A percentile compares a stretch with the other conserved stretches of the same genome.
Conservation (phyloP, 2,113 vertebrate genomes). For the Mesitornis unicolor region DNA sequence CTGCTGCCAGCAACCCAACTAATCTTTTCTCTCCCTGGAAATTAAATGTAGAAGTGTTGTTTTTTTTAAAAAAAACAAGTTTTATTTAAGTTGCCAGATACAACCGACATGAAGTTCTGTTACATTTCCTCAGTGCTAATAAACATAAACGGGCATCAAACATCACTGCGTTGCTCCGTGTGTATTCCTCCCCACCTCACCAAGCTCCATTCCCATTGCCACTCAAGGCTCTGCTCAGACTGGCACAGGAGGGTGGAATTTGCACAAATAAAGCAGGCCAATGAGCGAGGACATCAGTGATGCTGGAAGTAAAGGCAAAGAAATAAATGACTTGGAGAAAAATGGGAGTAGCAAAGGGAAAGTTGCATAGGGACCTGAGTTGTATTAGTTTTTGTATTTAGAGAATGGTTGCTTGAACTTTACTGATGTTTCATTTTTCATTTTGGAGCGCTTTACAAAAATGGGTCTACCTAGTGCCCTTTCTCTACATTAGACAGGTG, state of each 20-base stretch:
- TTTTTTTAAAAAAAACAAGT: not conserved
- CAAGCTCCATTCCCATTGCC: not conserved
- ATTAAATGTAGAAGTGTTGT: not conserved
- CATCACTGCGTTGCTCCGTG: not conserved
- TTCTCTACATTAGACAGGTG: not conserved
- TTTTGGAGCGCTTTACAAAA: not conserved
- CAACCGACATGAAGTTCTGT: not conserved
- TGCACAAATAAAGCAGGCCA: not conserved
- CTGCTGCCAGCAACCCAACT: not conserved
- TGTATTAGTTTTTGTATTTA: not conserved
- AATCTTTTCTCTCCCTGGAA: not conserved
- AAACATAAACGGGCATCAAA: not conserved
- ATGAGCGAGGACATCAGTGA: not conserved
- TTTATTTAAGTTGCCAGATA: not conserved
- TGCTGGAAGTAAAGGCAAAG: not conserved
- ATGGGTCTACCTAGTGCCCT: not conserved
- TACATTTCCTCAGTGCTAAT: not conserved
- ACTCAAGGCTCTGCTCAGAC: not conserved
- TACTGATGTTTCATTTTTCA: not conserved
- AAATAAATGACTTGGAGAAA: not conserved
- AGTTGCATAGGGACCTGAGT: not conserved
- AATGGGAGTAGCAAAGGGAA: not conserved
- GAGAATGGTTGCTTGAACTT: not conserved
- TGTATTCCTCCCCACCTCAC: not conserved
- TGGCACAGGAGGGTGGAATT: not conserved